Percentiles rank a stretch among this genome's conserved stretches.
Conservation (phyloP, 1,140 invertebrate genomes). For the Achroia grisella region DNA sequence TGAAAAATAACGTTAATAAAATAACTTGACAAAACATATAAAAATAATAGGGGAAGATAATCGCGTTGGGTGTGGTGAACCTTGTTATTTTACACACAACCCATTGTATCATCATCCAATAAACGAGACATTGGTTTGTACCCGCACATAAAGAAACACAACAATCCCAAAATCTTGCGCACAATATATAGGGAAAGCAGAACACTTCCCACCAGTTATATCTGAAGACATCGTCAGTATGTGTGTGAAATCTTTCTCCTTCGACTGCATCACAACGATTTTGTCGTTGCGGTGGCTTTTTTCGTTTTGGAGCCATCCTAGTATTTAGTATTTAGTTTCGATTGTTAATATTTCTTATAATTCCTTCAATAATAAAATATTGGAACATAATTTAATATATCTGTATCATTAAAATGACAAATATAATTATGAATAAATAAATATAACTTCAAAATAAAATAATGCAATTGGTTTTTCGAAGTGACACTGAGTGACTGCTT, state of each 20-base stretch:
- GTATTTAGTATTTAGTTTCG: too few species aligned
- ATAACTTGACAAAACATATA: constrained; percentile 59
- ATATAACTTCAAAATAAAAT: too few species aligned
- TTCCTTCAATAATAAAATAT: too few species aligned
- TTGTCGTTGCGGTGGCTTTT: constrained; percentile 8
- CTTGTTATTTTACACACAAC: constrained; percentile 46
- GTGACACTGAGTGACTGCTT: too few species aligned
- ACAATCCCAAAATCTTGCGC: constrained; percentile 45
- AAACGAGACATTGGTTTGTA: constrained; percentile 53
- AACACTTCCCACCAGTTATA: constrained; percentile 61
- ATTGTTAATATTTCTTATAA: too few species aligned
- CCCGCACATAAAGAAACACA: constrained; percentile 44
- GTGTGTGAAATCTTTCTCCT: constrained; percentile 36
- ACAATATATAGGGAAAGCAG: constrained; percentile 59
- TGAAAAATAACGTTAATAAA: constrained; percentile 34
- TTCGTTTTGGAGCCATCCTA: constrained; percentile 24
- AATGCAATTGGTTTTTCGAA: too few species aligned
- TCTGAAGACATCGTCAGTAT: constrained; percentile 37
- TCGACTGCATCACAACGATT: constrained; percentile 36
- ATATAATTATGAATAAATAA: too few species aligned
- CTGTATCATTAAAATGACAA: too few species aligned
- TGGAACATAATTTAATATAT: too few species aligned
- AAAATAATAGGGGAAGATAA: constrained; percentile 59
- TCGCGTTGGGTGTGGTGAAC: constrained; percentile 41
- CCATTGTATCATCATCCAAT: constrained; percentile 61